These are phyloP conservation scores for Pantherophis guttatus DNA, from an alignment of 2,113 vertebrate species.

Conservation along the genomic window DNA sequence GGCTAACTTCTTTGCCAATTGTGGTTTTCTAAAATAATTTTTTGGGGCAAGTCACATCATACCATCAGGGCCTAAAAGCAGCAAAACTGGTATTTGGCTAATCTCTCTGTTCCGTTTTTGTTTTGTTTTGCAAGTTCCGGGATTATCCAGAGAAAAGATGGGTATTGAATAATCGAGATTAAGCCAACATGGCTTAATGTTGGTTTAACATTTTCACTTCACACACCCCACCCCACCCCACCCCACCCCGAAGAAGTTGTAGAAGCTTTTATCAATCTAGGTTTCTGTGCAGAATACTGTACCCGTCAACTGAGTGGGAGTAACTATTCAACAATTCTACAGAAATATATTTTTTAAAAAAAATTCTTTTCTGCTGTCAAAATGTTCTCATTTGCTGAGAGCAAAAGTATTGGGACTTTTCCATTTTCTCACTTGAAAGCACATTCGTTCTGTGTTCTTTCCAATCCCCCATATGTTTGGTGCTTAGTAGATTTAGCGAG, in stretches of 20 bases:
- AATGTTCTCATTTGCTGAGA: not conserved
- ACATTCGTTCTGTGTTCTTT: not conserved
- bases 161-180: not conserved
- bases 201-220: rapidly evolving
- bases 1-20: not conserved
- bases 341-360: not conserved
- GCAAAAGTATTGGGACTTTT: conserved; percentile 22
- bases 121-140: not conserved
- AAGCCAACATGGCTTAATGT: not conserved
- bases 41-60: not conserved
- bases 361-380: conserved; percentile 29
- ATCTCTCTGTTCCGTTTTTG: not conserved
- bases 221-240: too few species aligned
- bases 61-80: not conserved
- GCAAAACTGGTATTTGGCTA: not conserved
- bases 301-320: conserved; percentile 22
- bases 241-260: not conserved
- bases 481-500: not conserved
- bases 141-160: not conserved
- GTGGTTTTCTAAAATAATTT: not conserved
- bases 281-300: rapidly evolving
- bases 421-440: conserved; percentile 23
- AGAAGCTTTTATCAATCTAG: rapidly evolving
- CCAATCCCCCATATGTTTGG: not conserved
- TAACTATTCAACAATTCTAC: not conserved